Conservation (phyloP, 1,140 invertebrate species). For the Ptiloglossa arizonensis region DNA sequence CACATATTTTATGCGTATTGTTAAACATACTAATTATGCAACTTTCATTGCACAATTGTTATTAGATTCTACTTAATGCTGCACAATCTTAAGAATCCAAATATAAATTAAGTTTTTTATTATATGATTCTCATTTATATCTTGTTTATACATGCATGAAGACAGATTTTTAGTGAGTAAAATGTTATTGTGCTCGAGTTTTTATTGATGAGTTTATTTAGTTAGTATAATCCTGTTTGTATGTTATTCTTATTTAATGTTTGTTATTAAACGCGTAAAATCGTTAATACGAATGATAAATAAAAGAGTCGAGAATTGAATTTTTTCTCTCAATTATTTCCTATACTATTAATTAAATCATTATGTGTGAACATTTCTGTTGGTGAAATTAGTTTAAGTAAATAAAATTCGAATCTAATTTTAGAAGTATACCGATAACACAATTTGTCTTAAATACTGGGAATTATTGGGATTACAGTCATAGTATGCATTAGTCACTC, state of each 20-base stretch:
- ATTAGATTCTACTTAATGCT: constrained; percentile 35
- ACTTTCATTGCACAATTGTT: constrained; percentile 36
- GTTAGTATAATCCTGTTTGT: constrained; percentile 24
- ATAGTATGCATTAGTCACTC: background rate
- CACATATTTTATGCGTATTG: background rate
- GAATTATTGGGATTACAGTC: background rate
- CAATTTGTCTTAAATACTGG: no score
- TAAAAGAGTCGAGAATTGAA: constrained; percentile 52
- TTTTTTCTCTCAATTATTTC: background rate
- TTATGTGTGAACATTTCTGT: background rate
- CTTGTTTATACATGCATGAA: constrained; percentile 4
- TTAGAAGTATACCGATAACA: background rate
- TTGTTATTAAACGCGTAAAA: constrained; percentile 50
- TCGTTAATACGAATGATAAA: constrained; percentile 38
- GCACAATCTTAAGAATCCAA: constrained; percentile 35
- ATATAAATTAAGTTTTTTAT: background rate
- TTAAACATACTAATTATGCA: background rate
- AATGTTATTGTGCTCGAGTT: background rate
- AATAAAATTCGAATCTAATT: background rate
- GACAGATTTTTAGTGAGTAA: background rate
- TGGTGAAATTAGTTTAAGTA: background rate
- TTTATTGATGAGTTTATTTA: constrained; percentile 1
- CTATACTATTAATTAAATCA: background rate
- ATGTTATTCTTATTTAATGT: constrained; percentile 47
- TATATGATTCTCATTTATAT: background rate